A percentile compares a stretch with the other conserved stretches of the same genome.
Conservation (phyloP, 1,140 invertebrate species). For the Trichonephila clavipes region DNA sequence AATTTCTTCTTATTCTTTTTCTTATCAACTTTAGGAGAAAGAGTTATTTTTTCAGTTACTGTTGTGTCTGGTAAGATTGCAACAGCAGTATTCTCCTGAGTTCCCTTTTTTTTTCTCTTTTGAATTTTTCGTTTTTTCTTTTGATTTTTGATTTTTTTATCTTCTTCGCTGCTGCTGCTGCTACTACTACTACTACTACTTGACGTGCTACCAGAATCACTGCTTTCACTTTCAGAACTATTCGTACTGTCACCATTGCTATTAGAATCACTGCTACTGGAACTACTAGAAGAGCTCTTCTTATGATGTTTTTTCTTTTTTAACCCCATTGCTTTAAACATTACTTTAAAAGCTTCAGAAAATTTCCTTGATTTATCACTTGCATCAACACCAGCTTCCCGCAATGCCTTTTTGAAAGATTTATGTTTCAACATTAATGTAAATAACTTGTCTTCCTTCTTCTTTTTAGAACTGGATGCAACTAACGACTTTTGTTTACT, state of each 20-base stretch:
- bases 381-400: conserved; percentile 12
- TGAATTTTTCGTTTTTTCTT: conserved; percentile 10
- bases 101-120: not conserved
- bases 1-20: not conserved
- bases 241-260: not conserved
- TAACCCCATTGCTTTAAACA: conserved; percentile 64
- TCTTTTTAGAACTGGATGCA: not conserved
- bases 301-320: conserved; percentile 32
- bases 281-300: conserved; percentile 45
- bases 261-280: conserved; percentile 1
- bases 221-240: not conserved
- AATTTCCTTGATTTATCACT: conserved; percentile 46
- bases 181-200: conserved; percentile 24
- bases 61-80: not conserved
- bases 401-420: conserved; percentile 42
- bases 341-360: conserved; percentile 34
- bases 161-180: conserved; percentile 17
- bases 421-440: conserved; percentile 51
- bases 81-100: not conserved
- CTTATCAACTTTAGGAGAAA: not conserved
- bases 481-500: not conserved
- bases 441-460: conserved; percentile 46
- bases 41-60: not conserved
- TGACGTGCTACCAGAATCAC: not conserved
- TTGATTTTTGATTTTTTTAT: conserved; percentile 19